Percentiles rank a stretch among this genome's conserved stretches.
phyloP scores from a whole-genome alignment of 2,888 invertebrate genomes.

The Heliconius ismenius region DNA sequence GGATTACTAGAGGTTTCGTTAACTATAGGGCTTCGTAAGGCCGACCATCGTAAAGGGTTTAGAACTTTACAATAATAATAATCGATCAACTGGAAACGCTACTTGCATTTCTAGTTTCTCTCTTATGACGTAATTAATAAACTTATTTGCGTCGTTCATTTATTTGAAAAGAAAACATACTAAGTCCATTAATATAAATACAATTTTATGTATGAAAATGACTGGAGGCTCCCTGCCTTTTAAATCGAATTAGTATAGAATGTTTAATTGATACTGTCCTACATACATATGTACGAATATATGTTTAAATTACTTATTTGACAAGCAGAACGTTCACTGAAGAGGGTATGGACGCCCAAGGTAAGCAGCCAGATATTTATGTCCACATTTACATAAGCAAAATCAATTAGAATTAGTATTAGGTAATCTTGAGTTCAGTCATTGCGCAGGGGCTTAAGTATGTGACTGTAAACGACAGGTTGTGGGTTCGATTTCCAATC shows the following conservation, averaged over 20 bases:
- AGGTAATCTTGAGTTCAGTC: not conserved
- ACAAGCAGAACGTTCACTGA: not conserved
- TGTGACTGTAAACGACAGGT: too few species aligned
- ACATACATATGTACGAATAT: not conserved
- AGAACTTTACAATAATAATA: conserved; percentile 13
- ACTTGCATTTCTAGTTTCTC: conserved; percentile 35
- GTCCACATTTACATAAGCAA: not conserved
- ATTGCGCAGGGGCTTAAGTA: too few species aligned
- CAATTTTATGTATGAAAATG: not conserved
- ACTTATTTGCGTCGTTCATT: not conserved
- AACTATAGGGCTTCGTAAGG: conserved; percentile 35
- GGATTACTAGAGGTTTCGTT: conserved; percentile 21
- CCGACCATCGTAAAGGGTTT: conserved; percentile 33
- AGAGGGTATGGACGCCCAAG: not conserved
- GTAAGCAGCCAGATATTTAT: not conserved
- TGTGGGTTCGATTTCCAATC: too few species aligned
- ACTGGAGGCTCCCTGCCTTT: not conserved
- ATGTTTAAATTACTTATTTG: not conserved
- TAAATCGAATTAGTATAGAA: not conserved
- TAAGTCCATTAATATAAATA: not conserved
- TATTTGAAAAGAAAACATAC: not conserved
- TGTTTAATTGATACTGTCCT: not conserved
- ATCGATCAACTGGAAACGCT: conserved; percentile 1
- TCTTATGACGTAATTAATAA: not conserved
- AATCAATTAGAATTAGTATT: not conserved